These are phyloP conservation scores for Hypomecis atomaria DNA, from an alignment of 2,888 invertebrate species.

Conservation along the genomic window DNA sequence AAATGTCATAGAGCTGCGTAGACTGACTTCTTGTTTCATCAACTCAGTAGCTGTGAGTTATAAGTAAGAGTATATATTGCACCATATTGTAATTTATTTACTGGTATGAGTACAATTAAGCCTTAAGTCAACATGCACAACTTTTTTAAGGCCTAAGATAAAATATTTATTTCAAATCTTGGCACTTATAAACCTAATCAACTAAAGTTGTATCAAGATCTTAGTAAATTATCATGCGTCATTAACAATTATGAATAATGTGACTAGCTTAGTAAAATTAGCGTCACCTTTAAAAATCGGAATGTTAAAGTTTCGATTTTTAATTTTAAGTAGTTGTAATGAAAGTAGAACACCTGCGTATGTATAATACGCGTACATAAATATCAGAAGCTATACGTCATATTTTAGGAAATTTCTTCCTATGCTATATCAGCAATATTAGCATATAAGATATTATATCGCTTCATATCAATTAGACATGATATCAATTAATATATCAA, in stretches of 20 bases:
- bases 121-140: conserved; percentile 31
- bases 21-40: background rate
- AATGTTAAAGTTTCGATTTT: background rate
- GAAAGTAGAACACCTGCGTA: background rate
- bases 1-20: background rate
- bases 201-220: conserved; percentile 12
- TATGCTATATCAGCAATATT: conserved; percentile 74
- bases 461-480: conserved; percentile 69
- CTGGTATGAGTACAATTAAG: conserved; percentile 18
- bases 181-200: conserved; percentile 55
- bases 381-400: background rate
- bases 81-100: conserved; percentile 3
- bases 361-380: background rate
- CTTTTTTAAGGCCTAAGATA: conserved; percentile 65
- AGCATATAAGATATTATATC: conserved; percentile 60
- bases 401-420: conserved; percentile 44
- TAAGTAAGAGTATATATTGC: background rate
- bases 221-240: background rate
- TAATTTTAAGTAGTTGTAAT: conserved; percentile 1
- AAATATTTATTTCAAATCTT: conserved; percentile 56
- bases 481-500: conserved; percentile 77
- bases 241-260: background rate
- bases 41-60: background rate
- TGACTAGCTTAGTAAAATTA: background rate
- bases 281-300: background rate